Evolutionary conservation across 2,888 invertebrate genomes (phyloP).

Genomic region (Furcula furcula): DNA sequence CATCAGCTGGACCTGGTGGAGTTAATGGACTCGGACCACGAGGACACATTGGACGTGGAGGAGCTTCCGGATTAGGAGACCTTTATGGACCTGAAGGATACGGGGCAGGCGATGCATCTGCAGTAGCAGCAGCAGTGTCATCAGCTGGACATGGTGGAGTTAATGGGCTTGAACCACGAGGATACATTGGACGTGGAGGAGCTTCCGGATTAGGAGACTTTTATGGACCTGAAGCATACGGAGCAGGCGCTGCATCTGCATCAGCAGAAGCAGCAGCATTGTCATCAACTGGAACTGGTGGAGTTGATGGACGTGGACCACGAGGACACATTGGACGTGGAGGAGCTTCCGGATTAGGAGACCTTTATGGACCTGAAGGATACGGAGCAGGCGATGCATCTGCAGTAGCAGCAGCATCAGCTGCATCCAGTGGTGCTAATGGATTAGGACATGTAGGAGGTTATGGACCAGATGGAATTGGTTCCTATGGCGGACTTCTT

Average conservation of each 20-base stretch:
- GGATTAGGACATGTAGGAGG: no score
- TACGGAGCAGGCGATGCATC: conserved; percentile 1
- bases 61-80: not conserved
- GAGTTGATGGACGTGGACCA: no score
- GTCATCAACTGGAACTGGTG: conserved; percentile 4
- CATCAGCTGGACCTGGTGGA: not conserved
- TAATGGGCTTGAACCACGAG: not conserved
- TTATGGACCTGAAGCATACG: not conserved
- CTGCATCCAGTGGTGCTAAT: no score
- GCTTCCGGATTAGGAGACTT: no score
- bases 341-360: no score
- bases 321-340: no score
- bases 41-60: not conserved
- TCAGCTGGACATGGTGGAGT: conserved; percentile 1
- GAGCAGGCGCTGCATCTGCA: not conserved
- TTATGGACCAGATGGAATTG: not conserved
- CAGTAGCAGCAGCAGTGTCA: conserved; percentile 1
- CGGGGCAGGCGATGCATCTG: conserved; percentile 6
- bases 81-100: not conserved
- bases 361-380: not conserved
- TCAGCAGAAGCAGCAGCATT: no score
- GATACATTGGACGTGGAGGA: no score
- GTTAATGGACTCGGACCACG: conserved; percentile 3
- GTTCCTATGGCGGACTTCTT: no score
- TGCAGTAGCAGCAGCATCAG: not conserved